phyloP scores from a whole-genome alignment of 2,797 vertebrate species.

The Decapterus maruadsi region DNA sequence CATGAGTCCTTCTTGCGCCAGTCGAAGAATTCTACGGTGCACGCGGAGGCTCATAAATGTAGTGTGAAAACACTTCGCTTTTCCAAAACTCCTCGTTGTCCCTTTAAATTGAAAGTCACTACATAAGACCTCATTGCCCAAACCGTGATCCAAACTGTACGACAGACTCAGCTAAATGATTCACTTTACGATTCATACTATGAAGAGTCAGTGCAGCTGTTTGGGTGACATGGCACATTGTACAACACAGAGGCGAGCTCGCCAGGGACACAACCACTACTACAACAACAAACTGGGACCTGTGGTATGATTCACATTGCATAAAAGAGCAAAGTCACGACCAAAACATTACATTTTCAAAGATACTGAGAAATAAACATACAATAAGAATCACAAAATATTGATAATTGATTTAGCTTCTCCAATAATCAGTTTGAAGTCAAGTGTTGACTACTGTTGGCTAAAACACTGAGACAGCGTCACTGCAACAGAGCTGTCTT shows the following conservation, averaged over 20 bases:
- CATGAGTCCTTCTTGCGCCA: too few species aligned
- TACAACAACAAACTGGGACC: background rate
- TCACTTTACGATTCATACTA: background rate
- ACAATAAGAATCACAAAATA: background rate
- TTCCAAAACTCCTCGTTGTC: too few species aligned
- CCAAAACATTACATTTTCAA: background rate
- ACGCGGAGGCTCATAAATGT: too few species aligned
- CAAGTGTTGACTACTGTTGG: too few species aligned
- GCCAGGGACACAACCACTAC: too few species aligned
- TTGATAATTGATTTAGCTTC: background rate
- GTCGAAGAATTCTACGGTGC: too few species aligned
- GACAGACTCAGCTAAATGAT: background rate
- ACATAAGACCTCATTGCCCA: background rate
- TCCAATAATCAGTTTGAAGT: background rate
- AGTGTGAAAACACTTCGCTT: too few species aligned
- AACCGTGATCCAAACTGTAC: background rate
- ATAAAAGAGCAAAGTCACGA: background rate
- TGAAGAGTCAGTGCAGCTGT: slow-evolving; percentile 1
- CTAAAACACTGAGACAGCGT: background rate
- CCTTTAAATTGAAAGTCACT: too few species aligned
- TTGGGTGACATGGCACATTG: background rate
- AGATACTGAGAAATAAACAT: background rate
- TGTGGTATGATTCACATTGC: background rate
- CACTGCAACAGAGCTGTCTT: background rate
- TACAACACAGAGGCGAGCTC: background rate